These are phyloP conservation scores for Typhlichthys subterraneus DNA, from an alignment of 2,797 vertebrate genomes.

Conservation along the genomic window DNA sequence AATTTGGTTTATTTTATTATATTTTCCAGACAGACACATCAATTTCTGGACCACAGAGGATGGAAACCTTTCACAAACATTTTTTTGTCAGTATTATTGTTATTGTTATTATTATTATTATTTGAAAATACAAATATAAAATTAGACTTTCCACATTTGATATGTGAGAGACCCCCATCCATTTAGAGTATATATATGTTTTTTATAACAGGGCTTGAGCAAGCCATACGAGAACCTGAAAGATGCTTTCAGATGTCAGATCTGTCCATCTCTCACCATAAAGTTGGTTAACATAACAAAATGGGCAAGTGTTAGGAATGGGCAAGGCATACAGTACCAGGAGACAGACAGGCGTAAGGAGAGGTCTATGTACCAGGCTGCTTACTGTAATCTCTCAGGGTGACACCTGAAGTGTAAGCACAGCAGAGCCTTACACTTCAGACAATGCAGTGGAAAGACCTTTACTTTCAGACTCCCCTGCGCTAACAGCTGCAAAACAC, in stretches of 20 bases:
- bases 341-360: constrained; percentile 52
- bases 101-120: constrained; percentile 74
- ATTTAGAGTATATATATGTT: constrained; percentile 69
- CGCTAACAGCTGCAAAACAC: constrained; percentile 15
- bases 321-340: constrained; percentile 27
- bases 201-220: constrained; percentile 97
- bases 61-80: constrained; percentile 99
- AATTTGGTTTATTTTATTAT: constrained; percentile 94
- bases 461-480: too few species aligned
- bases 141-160: constrained; percentile 99
- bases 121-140: constrained; percentile 99
- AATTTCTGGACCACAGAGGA: constrained; percentile 99
- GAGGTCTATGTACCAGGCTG: constrained; percentile 54
- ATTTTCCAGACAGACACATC: constrained; percentile 97
- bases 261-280: constrained; percentile 79
- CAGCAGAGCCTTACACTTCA: constrained; percentile 54
- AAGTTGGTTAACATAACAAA: constrained; percentile 77
- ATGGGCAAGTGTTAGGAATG: constrained; percentile 81
- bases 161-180: constrained; percentile 98
- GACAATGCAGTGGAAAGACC: too few species aligned
- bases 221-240: constrained; percentile 98
- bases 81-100: constrained; percentile 72
- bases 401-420: constrained; percentile 47
- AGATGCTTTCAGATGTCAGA: constrained; percentile 89
- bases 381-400: constrained; percentile 5